phyloP scores from a whole-genome alignment of 1,140 invertebrate genomes.

The Meloidogyne hapla region DNA sequence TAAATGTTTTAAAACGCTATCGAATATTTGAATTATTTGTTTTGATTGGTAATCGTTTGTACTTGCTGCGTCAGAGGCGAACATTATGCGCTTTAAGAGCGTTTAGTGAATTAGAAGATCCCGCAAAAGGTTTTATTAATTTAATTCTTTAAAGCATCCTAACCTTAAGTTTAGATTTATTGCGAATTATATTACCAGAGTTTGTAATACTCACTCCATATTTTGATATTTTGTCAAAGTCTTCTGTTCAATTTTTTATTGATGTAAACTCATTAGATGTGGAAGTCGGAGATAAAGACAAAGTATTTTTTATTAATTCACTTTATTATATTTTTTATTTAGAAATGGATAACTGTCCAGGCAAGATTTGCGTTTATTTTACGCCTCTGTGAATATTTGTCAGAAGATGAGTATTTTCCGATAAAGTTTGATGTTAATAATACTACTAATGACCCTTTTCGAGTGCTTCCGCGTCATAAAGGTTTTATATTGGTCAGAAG shows the following conservation, averaged over 20 bases:
- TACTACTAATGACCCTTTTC: background rate
- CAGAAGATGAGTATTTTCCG: slow-evolving; percentile 23
- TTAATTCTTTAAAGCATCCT: background rate
- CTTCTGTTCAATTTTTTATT: background rate
- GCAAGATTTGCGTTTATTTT: slow-evolving; percentile 16
- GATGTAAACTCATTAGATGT: background rate
- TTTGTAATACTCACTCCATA: background rate
- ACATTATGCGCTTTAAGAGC: background rate
- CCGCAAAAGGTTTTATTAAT: background rate
- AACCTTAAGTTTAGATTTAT: background rate
- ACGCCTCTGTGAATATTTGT: background rate
- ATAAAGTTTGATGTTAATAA: background rate
- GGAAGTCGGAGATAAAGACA: background rate
- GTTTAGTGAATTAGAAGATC: background rate
- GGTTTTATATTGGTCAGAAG: background rate
- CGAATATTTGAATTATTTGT: slow-evolving; percentile 21
- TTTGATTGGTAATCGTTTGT: slow-evolving; percentile 12
- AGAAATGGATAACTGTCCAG: slow-evolving; percentile 29
- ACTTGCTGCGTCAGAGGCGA: slow-evolving; percentile 9
- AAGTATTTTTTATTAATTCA: background rate
- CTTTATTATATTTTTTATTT: background rate
- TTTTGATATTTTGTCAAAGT: background rate
- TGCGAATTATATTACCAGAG: background rate
- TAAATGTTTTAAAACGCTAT: background rate
- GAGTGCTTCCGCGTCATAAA: background rate